Evolutionary conservation across 92 coral and sea anemone genomes (phyloP).

Genomic region (Parazoanthus swiftii): DNA sequence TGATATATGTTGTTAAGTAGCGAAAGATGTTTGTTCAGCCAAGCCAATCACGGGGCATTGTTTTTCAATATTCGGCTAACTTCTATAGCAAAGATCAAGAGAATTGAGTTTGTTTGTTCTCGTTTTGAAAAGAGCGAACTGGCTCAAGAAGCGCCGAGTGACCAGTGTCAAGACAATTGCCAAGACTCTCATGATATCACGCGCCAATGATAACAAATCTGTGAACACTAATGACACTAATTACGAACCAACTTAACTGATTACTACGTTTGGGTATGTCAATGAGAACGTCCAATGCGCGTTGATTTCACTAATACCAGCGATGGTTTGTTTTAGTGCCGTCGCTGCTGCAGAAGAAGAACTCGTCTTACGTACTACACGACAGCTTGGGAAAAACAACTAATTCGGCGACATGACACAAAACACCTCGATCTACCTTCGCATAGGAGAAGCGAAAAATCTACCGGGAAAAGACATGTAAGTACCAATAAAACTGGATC

Average conservation of each 20-base stretch:
- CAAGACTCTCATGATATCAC: no score
- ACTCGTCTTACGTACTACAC: neutral
- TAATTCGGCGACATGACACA: constrained; percentile 51
- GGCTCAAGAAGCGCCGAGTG: neutral
- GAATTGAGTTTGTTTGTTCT: neutral
- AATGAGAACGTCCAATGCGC: no score
- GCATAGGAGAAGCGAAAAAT: constrained; percentile 89
- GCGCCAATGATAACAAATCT: neutral
- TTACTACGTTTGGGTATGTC: neutral
- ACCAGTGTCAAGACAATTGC: neutral
- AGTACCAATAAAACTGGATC: constrained; percentile 36
- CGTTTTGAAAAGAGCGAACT: neutral
- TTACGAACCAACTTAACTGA: neutral
- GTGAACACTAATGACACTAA: neutral
- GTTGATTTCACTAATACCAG: neutral
- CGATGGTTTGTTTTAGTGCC: neutral
- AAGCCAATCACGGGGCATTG: constrained; percentile 4
- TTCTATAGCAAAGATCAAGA: neutral
- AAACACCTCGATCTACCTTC: constrained; percentile 72
- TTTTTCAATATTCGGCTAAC: neutral
- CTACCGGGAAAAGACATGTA: constrained; percentile 93
- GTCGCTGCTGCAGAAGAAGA: neutral
- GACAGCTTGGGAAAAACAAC: neutral
- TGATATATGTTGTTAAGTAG: no score
- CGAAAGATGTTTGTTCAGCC: neutral